phyloP scores from a whole-genome alignment of 2,113 vertebrate species.

The Spea bombifrons region DNA sequence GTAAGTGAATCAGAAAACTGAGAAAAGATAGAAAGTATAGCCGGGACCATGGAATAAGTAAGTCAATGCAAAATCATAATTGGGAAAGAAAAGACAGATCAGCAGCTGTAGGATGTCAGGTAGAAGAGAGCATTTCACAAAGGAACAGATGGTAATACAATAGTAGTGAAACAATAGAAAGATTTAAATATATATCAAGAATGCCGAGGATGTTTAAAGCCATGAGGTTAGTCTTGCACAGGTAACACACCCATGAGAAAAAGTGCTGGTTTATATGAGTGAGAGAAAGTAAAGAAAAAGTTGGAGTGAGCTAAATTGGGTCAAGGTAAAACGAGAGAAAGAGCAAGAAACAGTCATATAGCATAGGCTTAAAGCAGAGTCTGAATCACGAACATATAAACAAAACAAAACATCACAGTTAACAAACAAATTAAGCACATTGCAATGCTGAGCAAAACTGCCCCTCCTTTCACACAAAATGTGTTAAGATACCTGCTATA shows the following conservation, averaged over 20 bases:
- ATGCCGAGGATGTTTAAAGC: too few species aligned
- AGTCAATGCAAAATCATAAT: background rate
- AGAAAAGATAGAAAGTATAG: conserved; percentile 20
- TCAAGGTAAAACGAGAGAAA: background rate
- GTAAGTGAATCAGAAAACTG: conserved; percentile 11
- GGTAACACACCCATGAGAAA: too few species aligned
- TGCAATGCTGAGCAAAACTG: background rate
- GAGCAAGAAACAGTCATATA: background rate
- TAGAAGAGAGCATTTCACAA: too few species aligned
- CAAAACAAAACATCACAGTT: background rate
- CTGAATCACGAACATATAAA: background rate
- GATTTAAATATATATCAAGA: too few species aligned
- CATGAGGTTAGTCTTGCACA: too few species aligned
- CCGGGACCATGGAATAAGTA: too few species aligned
- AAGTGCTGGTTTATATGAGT: too few species aligned
- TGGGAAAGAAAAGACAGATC: background rate
- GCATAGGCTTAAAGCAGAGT: background rate
- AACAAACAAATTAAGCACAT: background rate
- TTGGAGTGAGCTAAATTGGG: too few species aligned
- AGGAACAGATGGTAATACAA: too few species aligned
- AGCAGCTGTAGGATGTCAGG: too few species aligned
- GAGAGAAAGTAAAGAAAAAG: too few species aligned
- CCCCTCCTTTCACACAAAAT: background rate
- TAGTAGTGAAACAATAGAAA: too few species aligned
- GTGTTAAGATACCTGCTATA: conserved; percentile 1